Conservation (phyloP, 2,113 vertebrate species). For the Equus quagga region DNA sequence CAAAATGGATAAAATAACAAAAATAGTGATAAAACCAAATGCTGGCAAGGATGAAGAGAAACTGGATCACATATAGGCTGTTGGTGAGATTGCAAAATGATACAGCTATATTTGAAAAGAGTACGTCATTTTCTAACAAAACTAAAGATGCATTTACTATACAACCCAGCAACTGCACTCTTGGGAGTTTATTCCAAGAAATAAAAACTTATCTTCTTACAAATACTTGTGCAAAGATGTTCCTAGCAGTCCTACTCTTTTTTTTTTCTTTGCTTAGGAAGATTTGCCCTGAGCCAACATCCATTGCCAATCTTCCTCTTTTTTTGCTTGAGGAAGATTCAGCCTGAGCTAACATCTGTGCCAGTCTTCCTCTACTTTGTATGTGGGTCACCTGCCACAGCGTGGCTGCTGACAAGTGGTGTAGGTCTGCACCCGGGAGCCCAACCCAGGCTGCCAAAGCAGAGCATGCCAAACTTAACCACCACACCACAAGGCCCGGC, state of each 20-base stretch:
- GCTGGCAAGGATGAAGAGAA: background rate
- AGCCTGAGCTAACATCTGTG: no score
- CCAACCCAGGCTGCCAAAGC: no score
- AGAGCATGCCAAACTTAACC: no score
- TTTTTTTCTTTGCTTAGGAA: no score
- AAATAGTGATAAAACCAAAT: constrained; percentile 18
- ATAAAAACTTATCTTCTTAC: background rate
- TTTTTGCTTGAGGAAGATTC: no score
- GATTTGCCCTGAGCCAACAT: no score
- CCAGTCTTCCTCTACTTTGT: no score
- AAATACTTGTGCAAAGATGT: background rate
- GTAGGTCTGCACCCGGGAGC: no score
- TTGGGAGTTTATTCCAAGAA: background rate
- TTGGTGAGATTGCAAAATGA: background rate
- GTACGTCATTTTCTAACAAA: background rate
- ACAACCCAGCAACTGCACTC: background rate
- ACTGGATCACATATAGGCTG: background rate
- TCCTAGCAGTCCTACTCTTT: background rate
- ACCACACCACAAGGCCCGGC: no score
- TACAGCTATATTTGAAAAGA: background rate
- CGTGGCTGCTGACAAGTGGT: no score
- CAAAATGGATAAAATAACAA: background rate
- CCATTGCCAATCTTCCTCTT: no score
- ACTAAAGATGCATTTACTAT: background rate
- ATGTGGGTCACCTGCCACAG: no score